Evolutionary conservation across 2,888 invertebrate species (phyloP), one percentile per base, ranked within the genome.

Genomic region (Biston stratarius): DNA sequence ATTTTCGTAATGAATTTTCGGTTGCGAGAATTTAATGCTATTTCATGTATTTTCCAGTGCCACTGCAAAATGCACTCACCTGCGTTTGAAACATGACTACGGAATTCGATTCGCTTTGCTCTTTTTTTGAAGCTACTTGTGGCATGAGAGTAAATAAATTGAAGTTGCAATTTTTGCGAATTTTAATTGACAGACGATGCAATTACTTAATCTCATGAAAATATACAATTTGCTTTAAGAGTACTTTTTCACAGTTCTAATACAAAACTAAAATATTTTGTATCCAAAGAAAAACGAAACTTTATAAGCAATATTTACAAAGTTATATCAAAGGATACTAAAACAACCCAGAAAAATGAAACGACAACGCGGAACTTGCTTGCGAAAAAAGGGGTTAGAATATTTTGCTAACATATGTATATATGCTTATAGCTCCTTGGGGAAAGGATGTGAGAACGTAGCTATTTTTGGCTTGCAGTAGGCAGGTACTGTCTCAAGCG

Each of bases 381-480:
- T 51, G 33, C 24, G 8, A 10, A 48, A 33, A 61, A 58, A 64
- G 61, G 61, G 69, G 58, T 58, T 64, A 48, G 58, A 53, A 64
- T 56, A 64, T 69, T 69, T 67, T 62, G 67, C 60, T 66, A 56
- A 60, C 63, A 64, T 59, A 59, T 48, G 6, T 33, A 48, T 15
- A 58, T 44, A 61, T 49, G 38, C 56, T 53, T 69, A 66, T 68
- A 34, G 56, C 24, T 42, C 63, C 59, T 61, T 44, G 62, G 67
- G 60, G 60, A 73, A 64, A 70, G 67, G 73, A 70, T 67, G 61
- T 65, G 69, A 72, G 61, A 36, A 40, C 59, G 60, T 9, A 49
- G 67, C 72, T 73, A 72, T 74, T 73, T 76, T 67, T 61, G 64
- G 65, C 64, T 24, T 59, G 42, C 49, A 71, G 70, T 71, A 70